Evolutionary conservation across 2,797 vertebrate genomes (phyloP).

Genomic region (Platalea minor): DNA sequence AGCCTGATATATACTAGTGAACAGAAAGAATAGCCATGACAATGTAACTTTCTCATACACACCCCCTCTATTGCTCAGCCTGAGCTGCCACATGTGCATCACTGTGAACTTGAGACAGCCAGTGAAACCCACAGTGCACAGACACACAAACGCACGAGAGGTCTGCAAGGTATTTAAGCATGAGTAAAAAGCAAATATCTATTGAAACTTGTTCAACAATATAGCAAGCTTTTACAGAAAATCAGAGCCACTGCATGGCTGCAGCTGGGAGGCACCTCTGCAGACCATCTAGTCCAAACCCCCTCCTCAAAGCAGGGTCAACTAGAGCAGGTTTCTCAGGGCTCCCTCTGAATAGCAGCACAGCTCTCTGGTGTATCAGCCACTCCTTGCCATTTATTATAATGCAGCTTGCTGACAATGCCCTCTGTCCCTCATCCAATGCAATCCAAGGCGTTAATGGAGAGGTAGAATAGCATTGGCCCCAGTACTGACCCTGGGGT

Average conservation of each 20-base stretch:
- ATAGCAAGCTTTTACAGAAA: background rate
- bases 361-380: background rate
- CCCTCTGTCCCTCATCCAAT: background rate
- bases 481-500: background rate
- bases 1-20: background rate
- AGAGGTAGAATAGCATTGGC: background rate
- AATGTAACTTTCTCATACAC: background rate
- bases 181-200: background rate
- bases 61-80: fast-evolving
- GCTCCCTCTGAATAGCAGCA: background rate
- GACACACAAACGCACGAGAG: background rate
- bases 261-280: background rate
- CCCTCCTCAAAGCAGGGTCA: background rate
- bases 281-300: background rate
- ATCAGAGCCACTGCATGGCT: background rate
- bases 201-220: background rate
- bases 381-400: background rate
- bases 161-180: background rate
- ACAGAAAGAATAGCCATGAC: background rate
- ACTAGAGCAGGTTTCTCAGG: background rate
- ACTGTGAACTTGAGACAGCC: background rate
- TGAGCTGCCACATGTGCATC: background rate
- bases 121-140: background rate
- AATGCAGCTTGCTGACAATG: background rate
- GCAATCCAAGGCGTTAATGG: background rate